Evolutionary conservation across 2,797 vertebrate genomes (phyloP).

Genomic region (Uromys caudimaculatus): DNA sequence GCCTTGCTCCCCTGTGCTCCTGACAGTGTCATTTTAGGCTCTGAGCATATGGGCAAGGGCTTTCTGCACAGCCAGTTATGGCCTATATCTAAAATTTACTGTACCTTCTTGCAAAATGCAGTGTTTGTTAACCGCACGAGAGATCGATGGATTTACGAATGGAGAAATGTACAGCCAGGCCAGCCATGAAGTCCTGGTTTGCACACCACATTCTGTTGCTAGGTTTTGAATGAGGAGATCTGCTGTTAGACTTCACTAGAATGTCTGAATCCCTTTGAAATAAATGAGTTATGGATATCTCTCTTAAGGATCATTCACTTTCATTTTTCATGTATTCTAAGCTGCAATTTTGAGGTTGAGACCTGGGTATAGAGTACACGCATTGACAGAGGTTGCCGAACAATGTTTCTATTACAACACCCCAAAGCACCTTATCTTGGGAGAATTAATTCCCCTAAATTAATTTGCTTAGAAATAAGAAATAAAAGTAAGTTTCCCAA

Average conservation of each 20-base stretch:
- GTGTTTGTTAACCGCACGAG: constrained; percentile 48
- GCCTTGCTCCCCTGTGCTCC: not conserved
- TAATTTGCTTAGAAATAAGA: not conserved
- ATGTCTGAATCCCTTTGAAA: constrained; percentile 49
- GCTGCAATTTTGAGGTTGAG: not conserved
- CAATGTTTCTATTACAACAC: not conserved
- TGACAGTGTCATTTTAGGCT: not conserved
- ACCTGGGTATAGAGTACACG: not conserved
- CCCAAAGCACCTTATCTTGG: not conserved
- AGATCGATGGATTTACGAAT: constrained; percentile 59
- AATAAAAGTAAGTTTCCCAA: constrained; percentile 30
- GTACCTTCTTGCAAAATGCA: constrained; percentile 35
- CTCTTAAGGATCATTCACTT: constrained; percentile 10
- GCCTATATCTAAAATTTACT: constrained; percentile 61
- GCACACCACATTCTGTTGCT: constrained; percentile 26
- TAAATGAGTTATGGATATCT: constrained; percentile 32
- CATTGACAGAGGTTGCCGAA: not conserved
- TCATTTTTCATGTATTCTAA: not conserved
- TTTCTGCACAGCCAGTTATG: constrained; percentile 60
- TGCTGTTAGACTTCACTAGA: not conserved
- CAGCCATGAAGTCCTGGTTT: constrained; percentile 59
- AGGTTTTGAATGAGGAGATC: not conserved
- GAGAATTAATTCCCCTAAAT: not conserved
- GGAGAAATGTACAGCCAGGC: not conserved
- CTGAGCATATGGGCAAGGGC: constrained; percentile 59